Conservation (phyloP, 2,888 invertebrate genomes). For the Conops quadrifasciatus region DNA sequence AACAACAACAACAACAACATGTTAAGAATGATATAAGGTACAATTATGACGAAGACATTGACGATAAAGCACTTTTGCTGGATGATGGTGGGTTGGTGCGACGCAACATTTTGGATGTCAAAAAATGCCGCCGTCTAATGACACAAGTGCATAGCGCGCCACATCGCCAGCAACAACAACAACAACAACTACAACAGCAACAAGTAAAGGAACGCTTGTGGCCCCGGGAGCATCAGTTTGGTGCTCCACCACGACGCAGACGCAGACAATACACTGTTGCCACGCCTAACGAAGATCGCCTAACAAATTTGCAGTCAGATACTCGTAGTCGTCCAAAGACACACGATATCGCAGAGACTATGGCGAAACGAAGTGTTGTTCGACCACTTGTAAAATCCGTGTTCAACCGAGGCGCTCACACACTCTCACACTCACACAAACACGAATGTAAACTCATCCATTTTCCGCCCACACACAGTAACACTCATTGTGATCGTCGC, state of each 20-base stretch:
- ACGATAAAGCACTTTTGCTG: background rate
- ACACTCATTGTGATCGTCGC: background rate
- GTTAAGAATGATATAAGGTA: too few species aligned
- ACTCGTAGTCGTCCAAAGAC: too few species aligned
- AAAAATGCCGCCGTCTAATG: constrained; percentile 24
- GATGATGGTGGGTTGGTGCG: background rate
- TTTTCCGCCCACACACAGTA: constrained; percentile 5
- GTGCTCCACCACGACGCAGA: background rate
- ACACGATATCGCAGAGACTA: background rate
- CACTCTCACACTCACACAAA: constrained; percentile 7
- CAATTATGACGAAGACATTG: background rate
- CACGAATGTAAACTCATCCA: constrained; percentile 16
- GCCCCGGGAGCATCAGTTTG: background rate
- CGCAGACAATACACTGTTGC: too few species aligned
- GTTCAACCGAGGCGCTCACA: constrained; percentile 15
- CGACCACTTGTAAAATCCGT: constrained; percentile 27
- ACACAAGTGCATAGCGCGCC: constrained; percentile 25
- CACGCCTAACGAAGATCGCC: too few species aligned
- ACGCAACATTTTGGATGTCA: constrained; percentile 10
- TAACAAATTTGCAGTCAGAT: too few species aligned
- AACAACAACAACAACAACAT: background rate
- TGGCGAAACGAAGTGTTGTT: constrained; percentile 10
- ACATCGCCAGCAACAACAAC: too few species aligned
- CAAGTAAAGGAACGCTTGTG: too few species aligned
- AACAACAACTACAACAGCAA: too few species aligned